Conservation (phyloP, 1,140 invertebrate species). For the Lasaia peninsularis region DNA sequence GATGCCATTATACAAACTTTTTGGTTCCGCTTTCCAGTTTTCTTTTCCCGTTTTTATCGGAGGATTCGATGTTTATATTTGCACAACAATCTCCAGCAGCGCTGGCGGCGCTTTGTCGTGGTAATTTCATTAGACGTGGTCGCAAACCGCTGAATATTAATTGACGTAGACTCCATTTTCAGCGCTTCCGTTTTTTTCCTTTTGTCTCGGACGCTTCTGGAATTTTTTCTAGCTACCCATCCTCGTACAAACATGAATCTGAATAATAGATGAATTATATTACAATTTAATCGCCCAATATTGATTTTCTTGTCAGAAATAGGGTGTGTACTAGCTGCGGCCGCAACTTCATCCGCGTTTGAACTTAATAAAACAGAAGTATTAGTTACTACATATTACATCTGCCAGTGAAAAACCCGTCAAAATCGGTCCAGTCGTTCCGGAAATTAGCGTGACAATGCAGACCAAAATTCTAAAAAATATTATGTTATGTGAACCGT, state of each 20-base stretch:
- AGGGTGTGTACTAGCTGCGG: no score
- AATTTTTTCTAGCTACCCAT: conserved; percentile 11
- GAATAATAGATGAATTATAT: conserved; percentile 4
- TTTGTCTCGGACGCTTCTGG: conserved; percentile 18
- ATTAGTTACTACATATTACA: no score
- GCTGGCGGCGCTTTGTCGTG: conserved; percentile 60
- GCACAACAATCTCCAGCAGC: conserved; percentile 53
- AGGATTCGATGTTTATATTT: conserved; percentile 66
- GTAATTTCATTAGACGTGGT: conserved; percentile 64
- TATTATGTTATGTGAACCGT: no score
- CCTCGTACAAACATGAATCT: background rate
- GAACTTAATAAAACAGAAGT: no score
- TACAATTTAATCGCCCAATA: background rate
- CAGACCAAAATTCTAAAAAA: no score
- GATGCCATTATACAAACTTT: conserved; percentile 23
- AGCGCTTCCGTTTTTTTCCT: conserved; percentile 29
- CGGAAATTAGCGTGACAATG: no score
- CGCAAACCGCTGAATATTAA: conserved; percentile 60
- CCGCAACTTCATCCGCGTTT: no score
- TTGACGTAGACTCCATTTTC: conserved; percentile 32
- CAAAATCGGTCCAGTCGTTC: no score
- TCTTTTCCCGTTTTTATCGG: conserved; percentile 43
- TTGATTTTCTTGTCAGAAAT: background rate
- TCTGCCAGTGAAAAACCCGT: no score
- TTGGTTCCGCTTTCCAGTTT: conserved; percentile 30